phyloP scores from a whole-genome alignment of 2,888 invertebrate genomes.

The Ectemnius cavifrons region DNA sequence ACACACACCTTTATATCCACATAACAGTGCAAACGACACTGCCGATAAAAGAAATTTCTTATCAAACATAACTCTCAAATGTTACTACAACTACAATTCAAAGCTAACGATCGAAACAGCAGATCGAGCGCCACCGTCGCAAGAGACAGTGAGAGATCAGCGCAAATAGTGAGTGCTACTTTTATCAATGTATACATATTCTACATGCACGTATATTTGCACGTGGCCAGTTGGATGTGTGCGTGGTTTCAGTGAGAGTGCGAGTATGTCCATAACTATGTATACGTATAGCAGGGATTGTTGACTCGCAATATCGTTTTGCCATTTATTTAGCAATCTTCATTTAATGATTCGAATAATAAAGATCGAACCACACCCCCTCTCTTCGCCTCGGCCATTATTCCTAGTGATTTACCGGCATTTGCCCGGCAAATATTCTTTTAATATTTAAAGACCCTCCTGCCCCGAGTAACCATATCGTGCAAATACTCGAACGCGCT shows the following conservation, averaged over 20 bases:
- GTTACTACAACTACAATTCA: too few species aligned
- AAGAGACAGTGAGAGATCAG: too few species aligned
- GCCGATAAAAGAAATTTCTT: too few species aligned
- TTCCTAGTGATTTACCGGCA: conserved; percentile 44
- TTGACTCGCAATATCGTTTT: conserved; percentile 52
- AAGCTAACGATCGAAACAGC: too few species aligned
- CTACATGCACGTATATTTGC: conserved; percentile 32
- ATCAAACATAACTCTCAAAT: too few species aligned
- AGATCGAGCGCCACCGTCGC: too few species aligned
- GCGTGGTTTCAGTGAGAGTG: too few species aligned
- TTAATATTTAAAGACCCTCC: conserved; percentile 61
- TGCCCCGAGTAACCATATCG: conserved; percentile 43
- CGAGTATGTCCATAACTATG: conserved; percentile 27
- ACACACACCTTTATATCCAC: too few species aligned
- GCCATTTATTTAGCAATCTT: conserved; percentile 49
- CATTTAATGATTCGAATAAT: conserved; percentile 53
- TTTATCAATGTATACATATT: conserved; percentile 52
- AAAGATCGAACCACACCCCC: conserved; percentile 35
- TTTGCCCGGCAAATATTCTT: conserved; percentile 57
- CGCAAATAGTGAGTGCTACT: conserved; percentile 12
- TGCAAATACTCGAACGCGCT: conserved; percentile 40
- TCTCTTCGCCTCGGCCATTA: conserved; percentile 22
- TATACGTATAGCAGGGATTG: conserved; percentile 41
- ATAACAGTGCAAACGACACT: too few species aligned
- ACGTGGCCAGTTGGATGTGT: conserved; percentile 9